Base-by-base conservation (phyloP, 37 sponge, comb jelly and placozoan genomes). In the Geodia barretti region DNA sequence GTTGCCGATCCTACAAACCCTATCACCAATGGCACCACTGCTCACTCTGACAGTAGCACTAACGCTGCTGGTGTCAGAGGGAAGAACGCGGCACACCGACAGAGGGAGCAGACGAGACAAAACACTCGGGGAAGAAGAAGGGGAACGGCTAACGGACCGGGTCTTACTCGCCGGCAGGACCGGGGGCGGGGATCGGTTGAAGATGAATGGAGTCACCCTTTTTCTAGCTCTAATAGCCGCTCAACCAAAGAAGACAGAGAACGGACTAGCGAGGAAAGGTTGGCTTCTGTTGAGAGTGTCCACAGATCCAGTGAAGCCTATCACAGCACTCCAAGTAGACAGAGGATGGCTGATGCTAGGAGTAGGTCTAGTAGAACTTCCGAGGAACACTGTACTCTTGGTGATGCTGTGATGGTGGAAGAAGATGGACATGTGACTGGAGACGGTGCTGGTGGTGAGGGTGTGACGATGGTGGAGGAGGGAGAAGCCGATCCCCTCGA, bases 401-500 rank as follows among this genome's bases (percentile, higher is more conserved):
- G 39, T 38, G 41, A 70, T n/a, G 36, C 4, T 70, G 71, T 38
- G 40, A 70, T 70, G 71, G 24, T 70, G 39, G 71, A 29, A 59
- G 60, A 19, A 8, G 33, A 26, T 54, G 34, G 76, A 59, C 0
- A 41, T 0, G 62, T 26, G 1, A 21, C 26, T 40, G 73, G 30
- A 0, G 58, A 1, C 39, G 54, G 9, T 25, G 59, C 58, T 20
- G 76, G 39, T 8, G 4, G 32, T 36, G 71, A 11, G 71, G 54
- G 54, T 17, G 54, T 47, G 54, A 47, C 54, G 54, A 7, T 17
- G 54, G 54, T 47, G 17, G 42, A 14, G 37, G 8, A 66, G 17
- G 70, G 64, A 0, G 82, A 62, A 5, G 41, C 41, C 19, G 79
- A 85, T 30, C n/a, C 77, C 19, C 77, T 78, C 54, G 86, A 85